Percentiles rank a stretch among this genome's conserved stretches.
These are phyloP conservation scores for Zaprionus lineosus DNA, from an alignment of 2,888 invertebrate genomes.

Conservation along the genomic window DNA sequence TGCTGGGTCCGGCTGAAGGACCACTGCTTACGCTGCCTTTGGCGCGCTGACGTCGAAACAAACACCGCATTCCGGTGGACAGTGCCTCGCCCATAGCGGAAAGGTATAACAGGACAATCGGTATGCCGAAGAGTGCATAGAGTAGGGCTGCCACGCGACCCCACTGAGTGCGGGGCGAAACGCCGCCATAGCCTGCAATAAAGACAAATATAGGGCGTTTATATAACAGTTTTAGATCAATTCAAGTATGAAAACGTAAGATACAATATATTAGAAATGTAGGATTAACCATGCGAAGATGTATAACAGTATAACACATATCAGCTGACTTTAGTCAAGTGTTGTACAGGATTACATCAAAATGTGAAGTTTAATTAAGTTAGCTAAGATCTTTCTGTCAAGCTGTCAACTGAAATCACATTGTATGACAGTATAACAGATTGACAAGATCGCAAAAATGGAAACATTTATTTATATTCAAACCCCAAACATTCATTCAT, in stretches of 20 bases:
- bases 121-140: conserved; percentile 93
- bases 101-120: conserved; percentile 93
- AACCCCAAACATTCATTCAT: too few species aligned
- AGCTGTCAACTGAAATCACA: too few species aligned
- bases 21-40: conserved; percentile 67
- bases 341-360: too few species aligned
- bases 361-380: too few species aligned
- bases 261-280: too few species aligned
- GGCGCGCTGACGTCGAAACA: conserved; percentile 85
- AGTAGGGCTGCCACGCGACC: conserved; percentile 90
- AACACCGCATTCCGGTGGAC: conserved; percentile 89
- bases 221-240: conserved; percentile 1
- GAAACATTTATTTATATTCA: too few species aligned
- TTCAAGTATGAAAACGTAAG: too few species aligned
- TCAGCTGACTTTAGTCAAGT: too few species aligned
- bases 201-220: too few species aligned
- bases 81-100: conserved; percentile 93
- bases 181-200: conserved; percentile 92
- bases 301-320: conserved; percentile 7
- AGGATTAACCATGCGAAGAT: too few species aligned
- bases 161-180: conserved; percentile 90
- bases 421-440: conserved; percentile 24
- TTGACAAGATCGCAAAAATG: too few species aligned
- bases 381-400: too few species aligned
- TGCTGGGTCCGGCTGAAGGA: conserved; percentile 27